A percentile compares a stretch with the other conserved stretches of the same genome.
phyloP scores from a whole-genome alignment of 1,140 invertebrate genomes.

The Nebria ingens region DNA sequence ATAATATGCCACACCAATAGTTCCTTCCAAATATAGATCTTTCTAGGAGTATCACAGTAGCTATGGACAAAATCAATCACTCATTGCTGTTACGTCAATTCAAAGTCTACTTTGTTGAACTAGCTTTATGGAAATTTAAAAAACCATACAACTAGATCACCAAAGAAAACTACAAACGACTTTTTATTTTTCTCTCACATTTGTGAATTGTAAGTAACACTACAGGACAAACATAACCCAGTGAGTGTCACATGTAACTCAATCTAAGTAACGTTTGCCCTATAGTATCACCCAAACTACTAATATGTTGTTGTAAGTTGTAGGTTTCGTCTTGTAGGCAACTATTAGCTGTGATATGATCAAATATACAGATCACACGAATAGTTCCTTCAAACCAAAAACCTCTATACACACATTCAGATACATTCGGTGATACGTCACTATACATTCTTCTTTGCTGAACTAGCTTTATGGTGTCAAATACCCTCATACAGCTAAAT shows the following conservation, averaged over 20 bases:
- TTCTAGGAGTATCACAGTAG: no score
- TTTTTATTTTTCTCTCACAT: no score
- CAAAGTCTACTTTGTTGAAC: neutral
- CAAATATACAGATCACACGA: neutral
- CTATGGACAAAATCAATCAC: no score
- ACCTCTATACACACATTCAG: neutral
- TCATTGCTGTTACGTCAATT: no score
- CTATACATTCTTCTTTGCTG: neutral
- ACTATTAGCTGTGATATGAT: neutral
- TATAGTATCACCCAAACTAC: neutral
- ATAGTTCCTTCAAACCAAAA: neutral
- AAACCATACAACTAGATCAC: neutral
- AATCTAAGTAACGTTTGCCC: neutral
- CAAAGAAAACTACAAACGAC: no score
- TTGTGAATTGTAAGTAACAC: no score
- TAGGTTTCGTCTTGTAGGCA: neutral
- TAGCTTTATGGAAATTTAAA: neutral
- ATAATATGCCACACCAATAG: neutral
- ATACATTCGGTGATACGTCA: neutral
- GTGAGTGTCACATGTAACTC: neutral
- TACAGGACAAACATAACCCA: neutral
- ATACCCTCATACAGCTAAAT: neutral
- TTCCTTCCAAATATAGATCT: neutral
- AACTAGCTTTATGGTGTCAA: neutral
- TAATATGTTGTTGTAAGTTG: neutral